Conservation (phyloP, 1,140 invertebrate genomes). For the Atopsyche davidsoni region DNA sequence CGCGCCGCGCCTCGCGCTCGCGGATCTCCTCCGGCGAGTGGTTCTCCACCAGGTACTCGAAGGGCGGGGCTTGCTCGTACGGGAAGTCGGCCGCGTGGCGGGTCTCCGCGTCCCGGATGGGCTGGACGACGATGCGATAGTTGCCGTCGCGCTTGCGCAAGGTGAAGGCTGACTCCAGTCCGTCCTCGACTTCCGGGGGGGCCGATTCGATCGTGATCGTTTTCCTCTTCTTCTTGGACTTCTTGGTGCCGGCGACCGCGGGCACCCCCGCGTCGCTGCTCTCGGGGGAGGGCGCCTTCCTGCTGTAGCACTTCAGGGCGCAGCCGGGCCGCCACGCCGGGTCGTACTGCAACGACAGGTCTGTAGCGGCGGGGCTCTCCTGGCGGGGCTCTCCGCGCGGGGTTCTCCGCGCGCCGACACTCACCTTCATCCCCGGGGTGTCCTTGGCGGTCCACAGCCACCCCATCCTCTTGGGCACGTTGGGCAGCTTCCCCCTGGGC, state of each 20-base stretch:
- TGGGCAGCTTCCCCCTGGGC: slow-evolving; percentile 2
- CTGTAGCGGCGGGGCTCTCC: no score
- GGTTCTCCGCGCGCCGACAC: no score
- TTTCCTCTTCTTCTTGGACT: slow-evolving; percentile 5
- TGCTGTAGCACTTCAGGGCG: neutral
- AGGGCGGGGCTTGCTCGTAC: slow-evolving; percentile 7
- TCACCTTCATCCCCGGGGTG: slow-evolving; percentile 40
- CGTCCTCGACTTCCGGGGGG: no score
- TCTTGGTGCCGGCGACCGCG: no score
- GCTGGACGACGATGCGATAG: neutral
- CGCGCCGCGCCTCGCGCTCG: neutral
- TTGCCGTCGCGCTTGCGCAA: slow-evolving; percentile 5
- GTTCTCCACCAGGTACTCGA: neutral
- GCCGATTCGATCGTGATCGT: neutral
- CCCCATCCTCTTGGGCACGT: slow-evolving; percentile 51
- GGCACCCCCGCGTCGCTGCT: neutral
- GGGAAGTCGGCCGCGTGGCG: slow-evolving; percentile 13
- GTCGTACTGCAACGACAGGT: slow-evolving; percentile 10
- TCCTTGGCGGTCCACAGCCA: slow-evolving; percentile 51
- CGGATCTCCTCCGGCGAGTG: neutral
- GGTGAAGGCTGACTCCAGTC: slow-evolving; percentile 2
- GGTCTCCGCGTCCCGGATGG: neutral
- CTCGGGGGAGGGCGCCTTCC: neutral
- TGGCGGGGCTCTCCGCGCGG: no score
- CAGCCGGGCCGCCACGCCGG: slow-evolving; percentile 13